A percentile compares a stretch with the other conserved stretches of the same genome.
Evolutionary conservation across 2,113 vertebrate species (phyloP).

Genomic region (Ibidorhyncha struthersii): DNA sequence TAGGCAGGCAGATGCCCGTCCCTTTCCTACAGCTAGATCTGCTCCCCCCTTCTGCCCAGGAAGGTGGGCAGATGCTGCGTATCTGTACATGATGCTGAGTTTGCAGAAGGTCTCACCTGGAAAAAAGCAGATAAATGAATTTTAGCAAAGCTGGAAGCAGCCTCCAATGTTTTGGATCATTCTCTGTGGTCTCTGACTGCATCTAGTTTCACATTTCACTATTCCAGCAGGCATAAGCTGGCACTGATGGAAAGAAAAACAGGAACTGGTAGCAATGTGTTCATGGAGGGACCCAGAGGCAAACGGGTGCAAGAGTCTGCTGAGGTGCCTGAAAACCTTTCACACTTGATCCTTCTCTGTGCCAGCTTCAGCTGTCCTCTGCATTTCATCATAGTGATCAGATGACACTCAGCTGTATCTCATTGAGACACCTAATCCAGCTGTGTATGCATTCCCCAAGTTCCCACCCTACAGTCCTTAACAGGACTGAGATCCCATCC

Average conservation of each 20-base stretch:
- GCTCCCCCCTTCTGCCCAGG: background rate
- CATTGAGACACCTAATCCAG: background rate
- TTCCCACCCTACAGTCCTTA: background rate
- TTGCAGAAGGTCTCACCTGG: background rate
- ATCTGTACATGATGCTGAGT: accelerated
- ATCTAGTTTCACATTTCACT: background rate
- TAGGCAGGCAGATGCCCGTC: background rate
- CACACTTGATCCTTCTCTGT: background rate
- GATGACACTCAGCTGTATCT: background rate
- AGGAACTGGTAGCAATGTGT: background rate
- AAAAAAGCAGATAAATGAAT: background rate
- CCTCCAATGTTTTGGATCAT: background rate
- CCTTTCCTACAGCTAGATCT: background rate
- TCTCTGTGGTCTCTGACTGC: background rate
- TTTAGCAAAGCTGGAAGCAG: background rate
- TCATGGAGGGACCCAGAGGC: background rate
- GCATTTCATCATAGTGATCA: accelerated
- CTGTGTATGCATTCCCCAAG: accelerated
- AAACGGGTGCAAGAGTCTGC: background rate
- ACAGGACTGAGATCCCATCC: background rate
- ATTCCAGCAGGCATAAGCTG: background rate
- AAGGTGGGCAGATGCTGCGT: accelerated
- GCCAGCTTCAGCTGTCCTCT: background rate
- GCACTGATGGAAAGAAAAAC: background rate
- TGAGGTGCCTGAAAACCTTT: background rate